A percentile compares a stretch with the other conserved stretches of the same genome.
Conservation (phyloP, 2,888 invertebrate species). For the Octodonta nipae region DNA sequence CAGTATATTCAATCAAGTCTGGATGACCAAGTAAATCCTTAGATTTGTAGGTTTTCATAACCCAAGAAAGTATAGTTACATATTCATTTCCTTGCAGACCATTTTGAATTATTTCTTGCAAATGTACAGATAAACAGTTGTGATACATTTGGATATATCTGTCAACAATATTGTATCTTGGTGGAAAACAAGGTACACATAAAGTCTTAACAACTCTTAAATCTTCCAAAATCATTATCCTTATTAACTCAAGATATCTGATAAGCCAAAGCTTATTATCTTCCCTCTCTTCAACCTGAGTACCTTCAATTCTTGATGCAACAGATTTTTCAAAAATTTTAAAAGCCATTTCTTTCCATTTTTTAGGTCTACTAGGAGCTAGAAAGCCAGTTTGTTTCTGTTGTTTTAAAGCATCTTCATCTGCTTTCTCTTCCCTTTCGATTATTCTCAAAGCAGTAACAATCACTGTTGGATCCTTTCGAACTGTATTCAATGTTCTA, state of each 20-base stretch:
- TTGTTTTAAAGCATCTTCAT: slow-evolving; percentile 69
- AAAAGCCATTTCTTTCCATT: slow-evolving; percentile 78
- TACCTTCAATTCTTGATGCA: slow-evolving; percentile 80
- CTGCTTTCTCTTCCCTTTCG: slow-evolving; percentile 91
- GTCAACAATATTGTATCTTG: slow-evolving; percentile 82
- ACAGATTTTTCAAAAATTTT: slow-evolving; percentile 68
- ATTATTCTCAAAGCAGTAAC: slow-evolving; percentile 93
- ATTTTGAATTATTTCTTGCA: slow-evolving; percentile 75
- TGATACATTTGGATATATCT: slow-evolving; percentile 92
- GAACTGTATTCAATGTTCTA: slow-evolving; percentile 82
- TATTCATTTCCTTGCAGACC: slow-evolving; percentile 93
- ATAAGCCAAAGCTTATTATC: slow-evolving; percentile 94
- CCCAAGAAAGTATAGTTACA: slow-evolving; percentile 87
- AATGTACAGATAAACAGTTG: slow-evolving; percentile 63
- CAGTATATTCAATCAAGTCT: slow-evolving; percentile 44
- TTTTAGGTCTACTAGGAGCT: slow-evolving; percentile 87
- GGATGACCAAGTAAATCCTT: slow-evolving; percentile 77
- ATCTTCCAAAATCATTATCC: slow-evolving; percentile 81
- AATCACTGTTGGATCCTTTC: slow-evolving; percentile 87
- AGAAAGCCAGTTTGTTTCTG: slow-evolving; percentile 73
- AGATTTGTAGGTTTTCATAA: slow-evolving; percentile 79
- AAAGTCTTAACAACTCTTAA: slow-evolving; percentile 78
- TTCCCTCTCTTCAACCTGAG: slow-evolving; percentile 79
- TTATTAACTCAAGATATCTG: slow-evolving; percentile 72
- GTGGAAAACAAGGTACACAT: slow-evolving; percentile 89